Percentiles rank a stretch among this genome's conserved stretches.
These are phyloP conservation scores for Hiodon tergisus DNA, from an alignment of 2,113 vertebrate species.

Conservation along the genomic window DNA sequence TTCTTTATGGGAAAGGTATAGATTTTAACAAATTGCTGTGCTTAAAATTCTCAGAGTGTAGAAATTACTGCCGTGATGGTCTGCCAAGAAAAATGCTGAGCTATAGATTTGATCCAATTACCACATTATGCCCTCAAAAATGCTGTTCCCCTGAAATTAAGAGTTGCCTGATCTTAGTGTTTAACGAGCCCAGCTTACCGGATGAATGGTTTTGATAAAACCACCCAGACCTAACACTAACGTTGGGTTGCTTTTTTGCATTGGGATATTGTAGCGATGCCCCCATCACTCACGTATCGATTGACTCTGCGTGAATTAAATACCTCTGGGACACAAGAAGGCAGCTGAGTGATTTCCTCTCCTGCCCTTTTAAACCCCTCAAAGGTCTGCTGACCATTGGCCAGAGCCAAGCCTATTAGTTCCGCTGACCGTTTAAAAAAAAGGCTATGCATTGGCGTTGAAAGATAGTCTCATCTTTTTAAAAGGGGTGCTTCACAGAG, in stretches of 20 bases:
- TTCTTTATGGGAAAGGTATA: neutral
- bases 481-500: slow-evolving; percentile 16
- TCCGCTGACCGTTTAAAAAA: neutral
- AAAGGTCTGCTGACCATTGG: neutral
- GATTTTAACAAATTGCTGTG: neutral
- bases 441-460: slow-evolving; percentile 12
- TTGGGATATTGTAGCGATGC: slow-evolving; percentile 21
- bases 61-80: neutral
- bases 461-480: slow-evolving; percentile 24
- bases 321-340: slow-evolving; percentile 1
- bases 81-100: neutral
- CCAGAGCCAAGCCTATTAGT: neutral
- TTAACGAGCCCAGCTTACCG: slow-evolving; percentile 3
- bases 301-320: slow-evolving; percentile 15
- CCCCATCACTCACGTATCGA: slow-evolving; percentile 16
- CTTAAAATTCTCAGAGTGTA: too few relatives aligned
- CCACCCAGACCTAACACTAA: slow-evolving; percentile 23
- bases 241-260: slow-evolving; percentile 21
- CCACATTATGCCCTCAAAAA: neutral
- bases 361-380: slow-evolving; percentile 2
- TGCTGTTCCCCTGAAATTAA: slow-evolving; percentile 11
- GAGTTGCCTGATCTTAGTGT: slow-evolving; percentile 3
- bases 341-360: slow-evolving; percentile 23
- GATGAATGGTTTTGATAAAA: slow-evolving; percentile 29
- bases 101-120: neutral